Base-by-base conservation (phyloP, 2,797 vertebrate genomes). In the Spinus olivaceus region DNA sequence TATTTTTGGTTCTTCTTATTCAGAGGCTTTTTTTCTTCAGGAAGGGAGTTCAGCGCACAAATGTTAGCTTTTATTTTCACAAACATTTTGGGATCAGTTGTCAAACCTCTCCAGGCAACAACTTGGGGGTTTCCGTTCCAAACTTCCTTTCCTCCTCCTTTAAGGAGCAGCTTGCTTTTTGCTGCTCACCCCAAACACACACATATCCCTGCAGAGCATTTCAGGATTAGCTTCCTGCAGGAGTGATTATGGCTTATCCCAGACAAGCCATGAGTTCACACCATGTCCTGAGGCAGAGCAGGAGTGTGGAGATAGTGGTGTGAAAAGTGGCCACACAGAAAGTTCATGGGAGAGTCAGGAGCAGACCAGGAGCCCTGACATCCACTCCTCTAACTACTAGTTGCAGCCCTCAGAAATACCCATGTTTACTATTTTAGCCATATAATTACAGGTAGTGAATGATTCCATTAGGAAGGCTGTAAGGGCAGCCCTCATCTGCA, bases 381-480 rank as follows among this genome's bases (percentile, higher is more conserved):
- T 81, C 72, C 67, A 33, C 30, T 81, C 88, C 64, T 60, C 88
- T 94, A 92, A 91, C 87, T 61, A 37, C 86, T 32, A 57, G 46
- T 65, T 95, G 59, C 88, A 80, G 71, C 65, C 94, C 93, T 95
- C 90, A 82, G 86, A 84, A 93, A 95, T 92, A 41, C 88, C 81
- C 59, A 13, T 95, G 88, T 95, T 95, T 95, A 94, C 95, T 81
- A 41, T 92, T 86, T 92, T 49, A 92, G 88, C 93, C 88, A 51
- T 94, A 42, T 95, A 94, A 97, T 96, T 94, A 88, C 86, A 95
- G 92, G 88, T 81, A 90, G 56, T 39, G 86, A 90, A 66, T 81
- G 83, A 92, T 92, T 95, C 86, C 90, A 93, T 95, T 95, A 95
- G 94, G 93, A 79, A 90, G 63, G 69, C 33, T 72, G 65, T 50